phyloP scores from a whole-genome alignment of 2,888 invertebrate genomes.

The Spodoptera exigua region DNA sequence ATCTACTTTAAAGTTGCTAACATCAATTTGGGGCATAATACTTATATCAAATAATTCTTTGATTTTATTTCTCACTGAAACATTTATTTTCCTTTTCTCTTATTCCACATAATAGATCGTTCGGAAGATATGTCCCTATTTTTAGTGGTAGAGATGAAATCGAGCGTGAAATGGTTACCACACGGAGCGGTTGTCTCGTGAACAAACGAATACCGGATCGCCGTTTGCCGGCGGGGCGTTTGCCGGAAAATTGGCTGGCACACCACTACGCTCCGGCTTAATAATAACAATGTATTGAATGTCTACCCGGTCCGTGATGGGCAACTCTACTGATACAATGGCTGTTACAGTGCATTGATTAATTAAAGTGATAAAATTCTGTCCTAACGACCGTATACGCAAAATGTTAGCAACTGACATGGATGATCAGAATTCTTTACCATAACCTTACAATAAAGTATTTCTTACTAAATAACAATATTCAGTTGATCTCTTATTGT shows the following conservation, averaged over 20 bases:
- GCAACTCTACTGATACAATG: conserved; percentile 35
- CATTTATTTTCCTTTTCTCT: conserved; percentile 60
- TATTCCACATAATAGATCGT: conserved; percentile 68
- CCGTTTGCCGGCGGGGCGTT: conserved; percentile 74
- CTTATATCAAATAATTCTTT: conserved; percentile 17
- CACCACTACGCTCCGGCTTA: conserved; percentile 62
- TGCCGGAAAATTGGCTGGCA: conserved; percentile 84
- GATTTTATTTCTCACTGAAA: conserved; percentile 44
- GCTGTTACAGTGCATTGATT: conserved; percentile 2
- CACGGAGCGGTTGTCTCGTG: conserved; percentile 82
- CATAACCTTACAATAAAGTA: too few relatives aligned
- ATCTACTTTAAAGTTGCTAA: background rate
- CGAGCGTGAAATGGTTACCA: conserved; percentile 87
- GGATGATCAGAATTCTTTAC: background rate
- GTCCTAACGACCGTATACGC: background rate
- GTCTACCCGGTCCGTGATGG: conserved; percentile 46
- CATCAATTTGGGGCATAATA: conserved; percentile 20
- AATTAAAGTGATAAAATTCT: conserved; percentile 2
- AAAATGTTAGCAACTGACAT: background rate
- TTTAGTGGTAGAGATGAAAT: conserved; percentile 82
- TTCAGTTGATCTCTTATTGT: too few relatives aligned
- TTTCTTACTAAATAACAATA: too few relatives aligned
- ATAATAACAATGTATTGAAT: conserved; percentile 64
- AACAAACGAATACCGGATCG: conserved; percentile 81
- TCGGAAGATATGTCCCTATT: conserved; percentile 73